Percentiles rank a stretch among this genome's conserved stretches.
phyloP scores from a whole-genome alignment of 2,113 vertebrate genomes.

The Ophiodon elongatus region DNA sequence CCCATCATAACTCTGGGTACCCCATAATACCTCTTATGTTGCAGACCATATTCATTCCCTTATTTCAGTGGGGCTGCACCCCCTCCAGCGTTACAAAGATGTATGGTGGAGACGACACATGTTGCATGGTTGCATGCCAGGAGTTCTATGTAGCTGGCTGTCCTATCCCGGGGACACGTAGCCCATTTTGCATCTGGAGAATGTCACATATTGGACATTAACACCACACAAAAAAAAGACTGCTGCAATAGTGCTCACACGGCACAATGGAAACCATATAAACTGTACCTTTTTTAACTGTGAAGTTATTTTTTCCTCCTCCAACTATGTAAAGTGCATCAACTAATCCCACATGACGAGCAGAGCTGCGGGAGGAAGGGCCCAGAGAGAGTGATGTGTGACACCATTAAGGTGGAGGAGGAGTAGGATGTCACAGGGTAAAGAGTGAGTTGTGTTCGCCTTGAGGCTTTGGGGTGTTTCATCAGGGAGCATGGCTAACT shows the following conservation, averaged over 20 bases:
- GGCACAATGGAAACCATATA: conserved; percentile 10
- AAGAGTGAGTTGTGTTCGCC: conserved; percentile 39
- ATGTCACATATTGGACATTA: conserved; percentile 39
- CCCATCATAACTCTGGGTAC: neutral
- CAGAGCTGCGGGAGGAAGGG: conserved; percentile 18
- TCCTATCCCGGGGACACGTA: conserved; percentile 16
- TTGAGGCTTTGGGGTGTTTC: conserved; percentile 42
- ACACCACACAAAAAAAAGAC: conserved; percentile 17
- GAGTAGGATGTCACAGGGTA: conserved; percentile 37
- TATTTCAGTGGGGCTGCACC: neutral
- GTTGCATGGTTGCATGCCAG: conserved; percentile 62
- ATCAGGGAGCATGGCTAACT: conserved; percentile 59
- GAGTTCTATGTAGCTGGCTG: conserved; percentile 52
- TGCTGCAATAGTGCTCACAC: neutral
- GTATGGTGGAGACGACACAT: conserved; percentile 43
- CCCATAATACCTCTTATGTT: neutral
- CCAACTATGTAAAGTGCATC: neutral
- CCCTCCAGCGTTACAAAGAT: conserved; percentile 44
- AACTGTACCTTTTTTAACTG: neutral
- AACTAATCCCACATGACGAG: conserved; percentile 8
- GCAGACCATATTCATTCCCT: neutral
- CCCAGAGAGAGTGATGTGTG: conserved; percentile 37
- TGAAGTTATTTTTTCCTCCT: neutral
- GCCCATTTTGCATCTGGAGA: conserved; percentile 39
- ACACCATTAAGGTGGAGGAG: conserved; percentile 47